These are phyloP conservation scores for Tadarida brasiliensis DNA, from an alignment of 2,797 vertebrate genomes.

Conservation along the genomic window DNA sequence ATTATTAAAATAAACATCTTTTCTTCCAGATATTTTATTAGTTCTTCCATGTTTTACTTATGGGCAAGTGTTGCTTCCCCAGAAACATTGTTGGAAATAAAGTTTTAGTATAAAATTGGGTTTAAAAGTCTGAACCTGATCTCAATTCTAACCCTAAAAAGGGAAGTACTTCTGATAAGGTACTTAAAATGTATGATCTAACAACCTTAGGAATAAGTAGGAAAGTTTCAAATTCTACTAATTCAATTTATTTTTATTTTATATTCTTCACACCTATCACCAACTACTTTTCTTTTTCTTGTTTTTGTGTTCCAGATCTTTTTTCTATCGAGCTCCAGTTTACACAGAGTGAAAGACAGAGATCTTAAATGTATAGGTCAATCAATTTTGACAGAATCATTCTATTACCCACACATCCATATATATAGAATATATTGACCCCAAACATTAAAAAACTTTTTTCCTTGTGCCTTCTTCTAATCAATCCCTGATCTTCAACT, in stretches of 20 bases:
- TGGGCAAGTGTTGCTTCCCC: neutral
- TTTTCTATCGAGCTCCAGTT: neutral
- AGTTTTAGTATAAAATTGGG: neutral
- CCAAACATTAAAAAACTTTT: neutral
- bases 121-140: neutral
- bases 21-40: conserved; percentile 19
- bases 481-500: neutral
- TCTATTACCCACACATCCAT: neutral
- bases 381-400: neutral
- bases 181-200: neutral
- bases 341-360: neutral
- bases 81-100: neutral
- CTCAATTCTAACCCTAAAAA: neutral
- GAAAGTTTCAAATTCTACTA: neutral
- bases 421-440: neutral
- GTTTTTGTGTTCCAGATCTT: neutral
- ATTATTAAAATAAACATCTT: conserved; percentile 39
- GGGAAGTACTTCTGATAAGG: neutral
- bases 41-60: neutral
- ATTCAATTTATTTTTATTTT: neutral
- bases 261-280: neutral
- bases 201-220: neutral
- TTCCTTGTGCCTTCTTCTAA: neutral
- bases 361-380: neutral
- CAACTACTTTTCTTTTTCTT: neutral